Evolutionary conservation across 1,140 invertebrate species (phyloP).

Genomic region (Physella acuta): DNA sequence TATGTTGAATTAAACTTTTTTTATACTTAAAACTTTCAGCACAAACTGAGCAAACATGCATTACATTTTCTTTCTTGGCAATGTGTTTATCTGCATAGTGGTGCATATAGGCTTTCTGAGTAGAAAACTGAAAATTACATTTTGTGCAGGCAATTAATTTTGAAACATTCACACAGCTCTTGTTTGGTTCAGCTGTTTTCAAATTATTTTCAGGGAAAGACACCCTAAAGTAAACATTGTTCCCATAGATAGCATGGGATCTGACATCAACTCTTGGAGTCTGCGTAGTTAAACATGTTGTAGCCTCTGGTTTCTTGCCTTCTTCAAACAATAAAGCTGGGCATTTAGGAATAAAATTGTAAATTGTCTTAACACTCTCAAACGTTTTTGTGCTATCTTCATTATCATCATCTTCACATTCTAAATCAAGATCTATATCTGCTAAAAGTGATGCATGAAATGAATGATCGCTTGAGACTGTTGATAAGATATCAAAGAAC

Average conservation of each 20-base stretch:
- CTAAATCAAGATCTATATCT: conserved; percentile 15
- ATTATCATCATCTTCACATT: conserved; percentile 11
- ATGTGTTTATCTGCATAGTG: conserved; percentile 11
- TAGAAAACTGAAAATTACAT: conserved; percentile 13
- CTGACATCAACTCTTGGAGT: too few relatives aligned
- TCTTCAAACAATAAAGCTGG: neutral
- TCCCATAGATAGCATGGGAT: neutral
- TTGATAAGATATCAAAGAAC: conserved; percentile 14
- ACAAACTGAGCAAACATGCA: neutral
- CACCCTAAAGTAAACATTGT: neutral
- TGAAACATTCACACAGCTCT: neutral
- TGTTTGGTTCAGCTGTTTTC: neutral
- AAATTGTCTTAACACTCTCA: too few relatives aligned
- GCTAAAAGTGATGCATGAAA: conserved; percentile 5
- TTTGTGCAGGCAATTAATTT: neutral
- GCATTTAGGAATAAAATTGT: neutral
- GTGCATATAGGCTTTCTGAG: neutral
- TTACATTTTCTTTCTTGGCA: conserved; percentile 2
- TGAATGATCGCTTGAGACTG: neutral
- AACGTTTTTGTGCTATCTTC: too few relatives aligned
- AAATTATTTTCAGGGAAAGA: neutral
- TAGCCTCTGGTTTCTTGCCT: neutral
- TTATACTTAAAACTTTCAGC: neutral
- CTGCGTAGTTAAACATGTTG: neutral
- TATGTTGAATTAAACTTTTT: neutral